A percentile compares a stretch with the other conserved stretches of the same genome.
Conservation (phyloP, 1,140 invertebrate genomes). For the Trichomalopsis sarcophagae region DNA sequence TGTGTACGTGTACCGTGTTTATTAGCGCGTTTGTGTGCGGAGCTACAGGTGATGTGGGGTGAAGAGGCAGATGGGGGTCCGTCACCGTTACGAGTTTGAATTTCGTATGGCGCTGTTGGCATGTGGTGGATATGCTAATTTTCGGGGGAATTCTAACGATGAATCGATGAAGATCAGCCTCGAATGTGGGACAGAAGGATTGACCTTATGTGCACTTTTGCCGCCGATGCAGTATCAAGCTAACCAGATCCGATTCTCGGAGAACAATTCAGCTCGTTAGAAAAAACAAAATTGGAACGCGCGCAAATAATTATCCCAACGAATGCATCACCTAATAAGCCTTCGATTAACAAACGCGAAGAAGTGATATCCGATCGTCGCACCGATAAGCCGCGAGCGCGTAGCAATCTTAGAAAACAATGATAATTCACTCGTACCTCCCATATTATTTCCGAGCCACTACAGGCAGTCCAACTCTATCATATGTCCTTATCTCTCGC, state of each 20-base stretch:
- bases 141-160: neutral
- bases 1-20: too few relatives aligned
- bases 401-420: neutral
- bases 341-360: neutral
- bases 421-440: neutral
- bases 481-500: neutral
- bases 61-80: neutral
- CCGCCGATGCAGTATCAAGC: too few relatives aligned
- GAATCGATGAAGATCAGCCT: neutral
- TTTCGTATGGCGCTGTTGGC: neutral
- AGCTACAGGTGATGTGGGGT: neutral
- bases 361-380: neutral
- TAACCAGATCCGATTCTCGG: too few relatives aligned
- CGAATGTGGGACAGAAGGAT: too few relatives aligned
- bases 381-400: neutral
- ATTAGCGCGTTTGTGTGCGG: too few relatives aligned
- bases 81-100: neutral
- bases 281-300: too few relatives aligned
- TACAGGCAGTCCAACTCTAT: neutral
- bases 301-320: too few relatives aligned
- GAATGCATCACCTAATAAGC: too few relatives aligned
- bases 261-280: too few relatives aligned
- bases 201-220: too few relatives aligned
- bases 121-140: neutral
- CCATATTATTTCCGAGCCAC: neutral